A percentile compares a stretch with the other conserved stretches of the same genome.
These are phyloP conservation scores for Menura novaehollandiae DNA, from an alignment of 2,113 vertebrate species.

Conservation along the genomic window DNA sequence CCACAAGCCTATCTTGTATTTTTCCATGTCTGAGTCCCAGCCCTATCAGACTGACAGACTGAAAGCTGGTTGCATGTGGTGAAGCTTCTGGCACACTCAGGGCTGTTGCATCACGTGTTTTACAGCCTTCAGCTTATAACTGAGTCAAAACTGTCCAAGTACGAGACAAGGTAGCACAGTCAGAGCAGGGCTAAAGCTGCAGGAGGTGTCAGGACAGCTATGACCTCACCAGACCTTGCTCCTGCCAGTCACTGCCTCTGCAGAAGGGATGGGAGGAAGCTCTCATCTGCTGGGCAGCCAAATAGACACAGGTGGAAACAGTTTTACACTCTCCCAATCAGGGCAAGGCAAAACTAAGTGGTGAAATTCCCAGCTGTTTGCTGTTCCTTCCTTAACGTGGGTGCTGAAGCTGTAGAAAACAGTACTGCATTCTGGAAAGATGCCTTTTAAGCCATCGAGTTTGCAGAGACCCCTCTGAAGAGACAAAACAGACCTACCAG, in stretches of 20 bases:
- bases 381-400: neutral
- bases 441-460: neutral
- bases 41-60: neutral
- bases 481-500: neutral
- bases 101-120: neutral
- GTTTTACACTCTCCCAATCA: rapidly evolving
- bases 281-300: neutral
- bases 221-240: neutral
- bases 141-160: neutral
- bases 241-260: rapidly evolving
- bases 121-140: neutral
- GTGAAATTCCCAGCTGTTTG: neutral
- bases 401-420: neutral
- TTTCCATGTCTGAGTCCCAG: neutral
- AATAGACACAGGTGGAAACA: neutral
- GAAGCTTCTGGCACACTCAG: neutral
- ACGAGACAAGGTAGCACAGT: neutral
- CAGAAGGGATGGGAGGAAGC: neutral
- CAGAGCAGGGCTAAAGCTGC: neutral
- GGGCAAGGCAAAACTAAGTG: neutral
- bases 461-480: neutral
- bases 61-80: rapidly evolving
- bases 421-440: neutral
- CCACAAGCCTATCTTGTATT: neutral
- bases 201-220: neutral